phyloP scores from a whole-genome alignment of 2,888 invertebrate genomes.

The Creontiades dilutus region DNA sequence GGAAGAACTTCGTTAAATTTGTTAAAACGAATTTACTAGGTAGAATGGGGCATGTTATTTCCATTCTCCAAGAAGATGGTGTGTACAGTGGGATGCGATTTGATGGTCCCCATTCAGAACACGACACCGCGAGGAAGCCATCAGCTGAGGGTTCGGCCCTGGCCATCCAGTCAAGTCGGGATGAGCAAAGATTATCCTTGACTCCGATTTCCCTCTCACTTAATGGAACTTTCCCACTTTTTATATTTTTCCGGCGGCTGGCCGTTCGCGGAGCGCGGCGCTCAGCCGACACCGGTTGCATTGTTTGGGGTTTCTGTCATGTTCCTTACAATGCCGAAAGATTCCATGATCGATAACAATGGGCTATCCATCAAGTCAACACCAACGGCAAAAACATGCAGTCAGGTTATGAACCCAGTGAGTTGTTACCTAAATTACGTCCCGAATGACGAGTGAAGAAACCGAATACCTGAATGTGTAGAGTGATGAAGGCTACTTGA shows the following conservation, averaged over 20 bases:
- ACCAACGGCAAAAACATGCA: neutral
- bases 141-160: neutral
- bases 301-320: neutral
- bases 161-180: neutral
- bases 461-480: too few species aligned
- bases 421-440: too few species aligned
- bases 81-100: too few species aligned
- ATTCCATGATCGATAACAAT: slow-evolving; percentile 23
- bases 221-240: slow-evolving; percentile 32
- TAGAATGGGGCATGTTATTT: too few species aligned
- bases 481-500: too few species aligned
- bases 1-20: too few species aligned
- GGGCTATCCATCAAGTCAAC: neutral
- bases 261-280: neutral
- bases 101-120: too few species aligned
- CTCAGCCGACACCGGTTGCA: neutral
- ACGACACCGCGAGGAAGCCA: neutral
- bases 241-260: neutral
- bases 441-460: too few species aligned
- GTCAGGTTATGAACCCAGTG: too few species aligned
- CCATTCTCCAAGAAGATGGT: too few species aligned
- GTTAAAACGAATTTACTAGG: too few species aligned
- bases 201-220: slow-evolving; percentile 24
- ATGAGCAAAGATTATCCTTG: slow-evolving; percentile 42
- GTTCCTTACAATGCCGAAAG: neutral